Base-by-base conservation (phyloP, 2,888 invertebrate genomes). In the Zele albiditarsus region DNA sequence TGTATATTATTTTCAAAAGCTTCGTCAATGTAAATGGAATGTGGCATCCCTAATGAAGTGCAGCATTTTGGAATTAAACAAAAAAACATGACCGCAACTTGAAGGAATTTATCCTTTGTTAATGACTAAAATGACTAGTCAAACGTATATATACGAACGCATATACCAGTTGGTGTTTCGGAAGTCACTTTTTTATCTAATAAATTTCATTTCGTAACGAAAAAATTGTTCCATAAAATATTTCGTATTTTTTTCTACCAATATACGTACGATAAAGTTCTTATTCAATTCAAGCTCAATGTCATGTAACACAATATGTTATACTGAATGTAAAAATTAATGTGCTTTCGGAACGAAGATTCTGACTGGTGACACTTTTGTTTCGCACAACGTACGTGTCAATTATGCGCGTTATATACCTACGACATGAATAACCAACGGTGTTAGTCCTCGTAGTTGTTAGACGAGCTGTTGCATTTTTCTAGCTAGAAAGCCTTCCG, bases 21-120 rank as follows among this genome's bases (percentile, higher is more conserved):
- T 88, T 88, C 88, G 85, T 88, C 88, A 88, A 88, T 88, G 88
- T 88, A 88, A 87, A 88, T 88, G 88, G 87, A 88, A 88, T 88
- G 88, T 88, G 85, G 87, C 88, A 88, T 88, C 88, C 86, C 84
- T 86, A 85, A 84, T 85, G 81, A 87, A 88, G 84, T 86, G 85
- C 85, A 87, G 86, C 87, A 88, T 88, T 87, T 87, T 87, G 83
- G 83, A 82, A 77, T 77, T 71, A 53, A 74, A 75, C 58, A 57
- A 72, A 66, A 69, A 72, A 68, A 73, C 63, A 28, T 71, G 66
- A 65, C 73, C 58, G 60, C 67, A 71, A 71, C 46, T 62, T 31
- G 49, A 62, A 28, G 46, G 31, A 68, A 31, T 73, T 63, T 31
- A 31, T 68, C 20, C 57, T 73, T 73, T 20, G 58, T 72, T 70